These are phyloP conservation scores for Sander lucioperca DNA, from an alignment of 2,113 vertebrate species.

Conservation along the genomic window DNA sequence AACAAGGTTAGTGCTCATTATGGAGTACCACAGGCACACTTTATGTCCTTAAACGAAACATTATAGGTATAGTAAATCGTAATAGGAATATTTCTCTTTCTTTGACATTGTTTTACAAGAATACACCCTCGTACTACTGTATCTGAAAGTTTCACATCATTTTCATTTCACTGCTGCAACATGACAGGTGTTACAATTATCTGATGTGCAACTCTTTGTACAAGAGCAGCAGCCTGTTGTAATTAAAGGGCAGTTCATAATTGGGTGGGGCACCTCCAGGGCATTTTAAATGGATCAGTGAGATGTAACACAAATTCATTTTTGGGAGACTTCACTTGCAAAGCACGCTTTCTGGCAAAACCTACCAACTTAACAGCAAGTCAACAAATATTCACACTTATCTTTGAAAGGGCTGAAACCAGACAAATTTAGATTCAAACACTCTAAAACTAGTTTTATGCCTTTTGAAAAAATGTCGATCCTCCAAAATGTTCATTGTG, in stretches of 20 bases:
- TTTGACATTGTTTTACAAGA: background rate
- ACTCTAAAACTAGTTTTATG: constrained; percentile 19
- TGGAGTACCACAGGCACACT: constrained; percentile 8
- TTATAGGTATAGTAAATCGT: constrained; percentile 10
- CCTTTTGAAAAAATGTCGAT: background rate
- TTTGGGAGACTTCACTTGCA: background rate
- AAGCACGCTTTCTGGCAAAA: background rate
- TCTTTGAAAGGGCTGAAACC: constrained; percentile 9
- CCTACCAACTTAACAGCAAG: background rate
- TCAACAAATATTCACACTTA: constrained; percentile 13
- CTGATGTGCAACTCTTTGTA: constrained; percentile 26
- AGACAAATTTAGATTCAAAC: constrained; percentile 14
- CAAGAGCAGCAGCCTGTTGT: constrained; percentile 39
- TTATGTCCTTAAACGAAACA: constrained; percentile 12
- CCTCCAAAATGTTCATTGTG: constrained; percentile 11
- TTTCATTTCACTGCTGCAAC: constrained; percentile 22
- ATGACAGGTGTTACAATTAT: constrained; percentile 52
- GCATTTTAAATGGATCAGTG: constrained; percentile 34
- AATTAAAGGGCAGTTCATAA: constrained; percentile 68
- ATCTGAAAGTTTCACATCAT: constrained; percentile 25
- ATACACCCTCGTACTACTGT: background rate
- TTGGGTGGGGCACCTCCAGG: constrained; percentile 38
- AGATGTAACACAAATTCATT: constrained; percentile 30
- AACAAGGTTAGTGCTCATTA: constrained; percentile 29
- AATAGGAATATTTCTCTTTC: constrained; percentile 10